Evolutionary conservation across 1,140 invertebrate genomes (phyloP).

Genomic region (Trachymyrmex cornetzi): DNA sequence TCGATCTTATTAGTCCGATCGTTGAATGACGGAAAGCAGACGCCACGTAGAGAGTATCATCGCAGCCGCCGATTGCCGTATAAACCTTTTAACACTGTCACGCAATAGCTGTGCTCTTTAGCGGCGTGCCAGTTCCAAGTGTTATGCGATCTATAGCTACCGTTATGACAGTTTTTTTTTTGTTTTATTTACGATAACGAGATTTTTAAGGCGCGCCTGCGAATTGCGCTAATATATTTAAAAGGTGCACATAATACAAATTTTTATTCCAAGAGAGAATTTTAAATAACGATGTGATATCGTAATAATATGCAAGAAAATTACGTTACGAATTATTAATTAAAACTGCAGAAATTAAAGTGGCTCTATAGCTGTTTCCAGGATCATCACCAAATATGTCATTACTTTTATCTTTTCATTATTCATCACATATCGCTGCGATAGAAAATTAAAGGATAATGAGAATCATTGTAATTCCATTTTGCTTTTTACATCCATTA

Average conservation of each 20-base stretch:
- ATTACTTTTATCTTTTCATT: conserved; percentile 18
- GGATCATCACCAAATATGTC: background rate
- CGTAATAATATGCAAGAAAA: background rate
- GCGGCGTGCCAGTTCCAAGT: conserved; percentile 35
- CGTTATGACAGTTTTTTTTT: background rate
- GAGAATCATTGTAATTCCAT: conserved; percentile 44
- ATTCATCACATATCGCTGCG: background rate
- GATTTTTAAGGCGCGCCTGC: background rate
- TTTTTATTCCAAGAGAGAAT: background rate
- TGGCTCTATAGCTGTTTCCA: background rate
- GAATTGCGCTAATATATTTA: background rate
- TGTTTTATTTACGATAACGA: background rate
- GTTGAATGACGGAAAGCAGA: conserved; percentile 56
- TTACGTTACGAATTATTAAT: background rate
- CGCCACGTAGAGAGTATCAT: conserved; percentile 45
- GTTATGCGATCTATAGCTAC: conserved; percentile 58
- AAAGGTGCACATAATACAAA: background rate
- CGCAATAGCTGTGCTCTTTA: conserved; percentile 69
- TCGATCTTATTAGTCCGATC: conserved; percentile 41
- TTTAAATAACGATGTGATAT: background rate
- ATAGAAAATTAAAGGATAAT: conserved; percentile 40
- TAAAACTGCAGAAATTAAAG: background rate
- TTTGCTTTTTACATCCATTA: conserved; percentile 49
- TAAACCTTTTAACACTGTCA: conserved; percentile 82
- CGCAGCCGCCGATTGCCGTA: conserved; percentile 40